Evolutionary conservation across 2,113 vertebrate species (phyloP).

Genomic region (Prunella himalayana): DNA sequence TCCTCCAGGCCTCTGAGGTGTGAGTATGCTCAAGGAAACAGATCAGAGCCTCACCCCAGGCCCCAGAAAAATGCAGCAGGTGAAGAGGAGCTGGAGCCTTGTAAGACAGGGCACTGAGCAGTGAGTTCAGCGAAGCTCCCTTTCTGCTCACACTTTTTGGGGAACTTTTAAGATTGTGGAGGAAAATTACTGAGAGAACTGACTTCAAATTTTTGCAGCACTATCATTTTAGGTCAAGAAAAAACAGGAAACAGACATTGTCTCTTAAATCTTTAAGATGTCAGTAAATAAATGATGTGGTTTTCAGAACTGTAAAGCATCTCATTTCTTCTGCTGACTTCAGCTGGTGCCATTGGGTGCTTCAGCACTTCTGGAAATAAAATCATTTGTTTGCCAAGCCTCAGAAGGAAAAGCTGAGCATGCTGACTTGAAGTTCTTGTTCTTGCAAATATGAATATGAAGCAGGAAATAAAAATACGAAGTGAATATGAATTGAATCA

Average conservation of each 20-base stretch:
- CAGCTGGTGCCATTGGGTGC: conserved; percentile 22
- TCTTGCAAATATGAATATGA: conserved; percentile 49
- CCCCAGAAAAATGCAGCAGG: neutral
- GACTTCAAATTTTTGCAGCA: neutral
- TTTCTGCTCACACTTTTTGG: neutral
- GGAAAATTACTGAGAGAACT: neutral
- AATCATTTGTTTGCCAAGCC: conserved; percentile 17
- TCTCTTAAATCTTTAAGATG: conserved; percentile 38
- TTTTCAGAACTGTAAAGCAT: conserved; percentile 36
- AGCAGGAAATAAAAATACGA: conserved; percentile 26
- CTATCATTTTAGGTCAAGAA: neutral
- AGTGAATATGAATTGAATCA: conserved; percentile 34
- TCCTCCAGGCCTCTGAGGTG: neutral
- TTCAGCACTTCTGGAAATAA: conserved; percentile 61
- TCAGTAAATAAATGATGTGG: conserved; percentile 50
- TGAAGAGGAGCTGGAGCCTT: neutral
- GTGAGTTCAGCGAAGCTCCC: neutral
- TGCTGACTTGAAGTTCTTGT: conserved; percentile 52
- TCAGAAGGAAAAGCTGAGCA: conserved; percentile 33
- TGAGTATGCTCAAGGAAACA: neutral
- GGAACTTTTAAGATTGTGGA: neutral
- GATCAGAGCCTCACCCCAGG: neutral
- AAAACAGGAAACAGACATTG: neutral
- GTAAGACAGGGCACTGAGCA: neutral
- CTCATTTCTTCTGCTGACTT: conserved; percentile 43